A percentile compares a stretch with the other conserved stretches of the same genome.
These are phyloP conservation scores for Aromia moschata DNA, from an alignment of 2,888 invertebrate species.

Conservation along the genomic window DNA sequence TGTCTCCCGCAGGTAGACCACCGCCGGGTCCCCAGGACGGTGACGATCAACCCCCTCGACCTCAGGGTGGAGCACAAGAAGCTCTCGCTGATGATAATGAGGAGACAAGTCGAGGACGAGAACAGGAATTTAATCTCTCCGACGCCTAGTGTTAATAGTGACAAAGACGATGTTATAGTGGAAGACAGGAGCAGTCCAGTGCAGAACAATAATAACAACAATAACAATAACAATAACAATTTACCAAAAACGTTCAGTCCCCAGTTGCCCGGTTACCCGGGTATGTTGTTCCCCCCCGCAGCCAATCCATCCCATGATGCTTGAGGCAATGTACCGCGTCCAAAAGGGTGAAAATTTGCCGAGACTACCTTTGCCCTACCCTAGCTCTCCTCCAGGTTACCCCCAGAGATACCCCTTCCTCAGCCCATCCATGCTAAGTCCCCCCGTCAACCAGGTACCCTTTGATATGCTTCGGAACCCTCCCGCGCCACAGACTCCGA, in stretches of 20 bases:
- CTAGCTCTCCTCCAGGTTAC: constrained; percentile 64
- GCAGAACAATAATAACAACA: constrained; percentile 44
- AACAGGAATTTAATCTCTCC: constrained; percentile 84
- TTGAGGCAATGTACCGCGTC: constrained; percentile 75
- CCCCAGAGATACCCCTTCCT: constrained; percentile 64
- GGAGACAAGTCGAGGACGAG: constrained; percentile 80
- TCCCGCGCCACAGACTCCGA: constrained; percentile 55
- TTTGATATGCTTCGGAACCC: constrained; percentile 69
- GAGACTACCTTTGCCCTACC: constrained; percentile 69
- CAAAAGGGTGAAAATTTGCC: constrained; percentile 68
- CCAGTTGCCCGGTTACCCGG: constrained; percentile 60
- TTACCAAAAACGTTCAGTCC: constrained; percentile 56
- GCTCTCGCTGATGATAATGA: constrained; percentile 60
- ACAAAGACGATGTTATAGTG: constrained; percentile 56
- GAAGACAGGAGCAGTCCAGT: constrained; percentile 55
- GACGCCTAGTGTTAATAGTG: constrained; percentile 61
- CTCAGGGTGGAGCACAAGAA: constrained; percentile 88
- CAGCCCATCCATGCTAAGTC: constrained; percentile 62
- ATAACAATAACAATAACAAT: constrained; percentile 44
- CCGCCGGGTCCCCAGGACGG: constrained; percentile 64
- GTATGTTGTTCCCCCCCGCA: constrained; percentile 69
- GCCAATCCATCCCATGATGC: constrained; percentile 75
- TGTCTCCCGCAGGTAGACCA: constrained; percentile 69
- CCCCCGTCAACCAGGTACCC: constrained; percentile 63
- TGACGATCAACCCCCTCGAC: constrained; percentile 87